Evolutionary conservation across 2,113 vertebrate genomes (phyloP).

Genomic region (Spermophilus dauricus): DNA sequence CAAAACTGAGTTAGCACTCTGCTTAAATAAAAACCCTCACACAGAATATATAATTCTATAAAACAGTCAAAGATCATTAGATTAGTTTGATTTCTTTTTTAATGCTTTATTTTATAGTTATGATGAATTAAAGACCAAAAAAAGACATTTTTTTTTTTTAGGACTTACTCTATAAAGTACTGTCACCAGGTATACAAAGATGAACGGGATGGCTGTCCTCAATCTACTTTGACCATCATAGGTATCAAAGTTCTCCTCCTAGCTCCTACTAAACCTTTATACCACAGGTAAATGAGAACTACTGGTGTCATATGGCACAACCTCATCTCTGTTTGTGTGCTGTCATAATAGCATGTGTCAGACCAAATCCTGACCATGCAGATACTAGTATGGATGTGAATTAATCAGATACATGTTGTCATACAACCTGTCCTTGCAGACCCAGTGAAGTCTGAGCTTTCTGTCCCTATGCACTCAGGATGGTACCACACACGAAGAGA

Average conservation of each 20-base stretch:
- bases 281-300: not conserved
- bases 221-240: not conserved
- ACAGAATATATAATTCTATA: not conserved
- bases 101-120: not conserved
- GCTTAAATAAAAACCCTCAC: not conserved
- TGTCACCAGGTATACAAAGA: not conserved
- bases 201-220: not conserved
- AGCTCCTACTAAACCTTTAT: not conserved
- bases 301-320: not conserved
- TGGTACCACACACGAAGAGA: not conserved
- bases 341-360: not conserved
- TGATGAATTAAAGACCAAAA: not conserved
- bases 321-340: not conserved
- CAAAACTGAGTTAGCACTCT: not conserved
- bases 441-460: not conserved
- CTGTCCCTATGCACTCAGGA: not conserved
- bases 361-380: not conserved
- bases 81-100: not conserved
- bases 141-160: not conserved
- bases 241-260: not conserved
- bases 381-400: not conserved
- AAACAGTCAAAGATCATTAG: not conserved
- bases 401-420: not conserved
- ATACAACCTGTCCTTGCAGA: not conserved
- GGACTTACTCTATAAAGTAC: not conserved